Percentiles rank a stretch among this genome's conserved stretches.
phyloP scores from a whole-genome alignment of 2,888 invertebrate genomes.

The Acanthosepion lycidas region DNA sequence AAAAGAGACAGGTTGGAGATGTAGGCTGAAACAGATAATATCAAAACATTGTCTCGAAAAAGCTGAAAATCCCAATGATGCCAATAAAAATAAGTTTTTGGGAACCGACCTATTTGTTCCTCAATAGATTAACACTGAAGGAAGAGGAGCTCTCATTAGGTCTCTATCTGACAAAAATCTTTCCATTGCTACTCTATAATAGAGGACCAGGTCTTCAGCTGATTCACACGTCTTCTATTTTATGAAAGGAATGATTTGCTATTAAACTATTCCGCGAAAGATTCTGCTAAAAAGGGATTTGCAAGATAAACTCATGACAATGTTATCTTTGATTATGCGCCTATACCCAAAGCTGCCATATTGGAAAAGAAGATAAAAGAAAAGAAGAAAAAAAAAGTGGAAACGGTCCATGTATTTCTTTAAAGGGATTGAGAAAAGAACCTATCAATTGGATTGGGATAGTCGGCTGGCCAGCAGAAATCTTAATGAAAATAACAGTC shows the following conservation, averaged over 20 bases:
- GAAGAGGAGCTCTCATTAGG: neutral
- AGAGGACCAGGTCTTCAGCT: neutral
- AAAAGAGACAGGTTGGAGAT: neutral
- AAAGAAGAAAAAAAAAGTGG: too few relatives aligned
- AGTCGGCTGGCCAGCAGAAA: slow-evolving; percentile 25
- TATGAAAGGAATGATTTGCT: neutral
- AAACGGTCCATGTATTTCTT: slow-evolving; percentile 33
- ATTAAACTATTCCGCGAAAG: neutral
- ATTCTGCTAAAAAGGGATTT: neutral
- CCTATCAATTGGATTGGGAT: neutral
- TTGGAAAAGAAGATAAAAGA: neutral
- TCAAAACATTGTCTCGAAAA: neutral
- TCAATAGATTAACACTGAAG: neutral
- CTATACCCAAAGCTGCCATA: neutral
- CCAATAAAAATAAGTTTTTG: neutral
- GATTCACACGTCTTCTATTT: neutral
- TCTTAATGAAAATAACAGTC: slow-evolving; percentile 38
- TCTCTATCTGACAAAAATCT: neutral
- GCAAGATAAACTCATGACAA: slow-evolving; percentile 11
- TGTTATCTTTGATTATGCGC: neutral
- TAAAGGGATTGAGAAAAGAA: slow-evolving; percentile 18
- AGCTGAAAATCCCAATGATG: neutral
- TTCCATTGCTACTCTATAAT: neutral
- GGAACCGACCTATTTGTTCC: neutral
- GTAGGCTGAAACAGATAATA: neutral